phyloP scores from a whole-genome alignment of 37 sponge, comb jelly and placozoan species.

The Hexactinellida sp. region DNA sequence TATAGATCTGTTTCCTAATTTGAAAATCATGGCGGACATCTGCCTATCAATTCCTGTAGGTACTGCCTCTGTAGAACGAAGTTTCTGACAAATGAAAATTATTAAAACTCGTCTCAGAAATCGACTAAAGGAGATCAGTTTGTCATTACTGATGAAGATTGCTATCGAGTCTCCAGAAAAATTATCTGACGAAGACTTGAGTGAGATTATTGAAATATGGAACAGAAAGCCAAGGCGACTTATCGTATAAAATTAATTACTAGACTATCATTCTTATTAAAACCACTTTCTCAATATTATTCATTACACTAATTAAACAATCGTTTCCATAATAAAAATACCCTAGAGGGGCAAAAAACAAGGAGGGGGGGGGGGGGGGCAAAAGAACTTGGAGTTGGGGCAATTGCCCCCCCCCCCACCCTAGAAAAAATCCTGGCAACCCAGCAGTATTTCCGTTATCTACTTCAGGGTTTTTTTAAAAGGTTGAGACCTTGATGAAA shows the following conservation, averaged over 20 bases:
- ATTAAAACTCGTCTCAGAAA: slow-evolving; percentile 37
- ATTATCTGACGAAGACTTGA: not conserved
- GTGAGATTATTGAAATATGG: not conserved
- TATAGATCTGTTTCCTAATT: slow-evolving; percentile 1
- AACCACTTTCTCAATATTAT: not conserved
- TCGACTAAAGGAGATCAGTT: slow-evolving; percentile 19
- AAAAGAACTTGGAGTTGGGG: not conserved
- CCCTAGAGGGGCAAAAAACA: not conserved
- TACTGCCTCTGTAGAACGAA: not conserved
- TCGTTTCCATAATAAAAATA: not conserved
- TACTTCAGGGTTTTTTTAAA: too few relatives aligned
- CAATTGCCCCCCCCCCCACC: not conserved
- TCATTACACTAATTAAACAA: not conserved
- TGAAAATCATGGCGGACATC: not conserved
- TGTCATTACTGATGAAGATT: slow-evolving; percentile 35
- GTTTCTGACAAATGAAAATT: slow-evolving; percentile 43
- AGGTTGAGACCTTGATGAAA: too few relatives aligned
- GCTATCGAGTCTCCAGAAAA: slow-evolving; percentile 45
- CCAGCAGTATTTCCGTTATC: too few relatives aligned
- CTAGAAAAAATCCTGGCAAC: not conserved
- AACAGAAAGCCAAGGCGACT: not conserved
- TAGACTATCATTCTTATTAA: not conserved
- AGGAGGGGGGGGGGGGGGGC: not conserved
- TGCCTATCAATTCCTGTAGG: not conserved
- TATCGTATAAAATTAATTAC: not conserved